phyloP scores from a whole-genome alignment of 2,888 invertebrate genomes.

The Protophormia terraenovae region DNA sequence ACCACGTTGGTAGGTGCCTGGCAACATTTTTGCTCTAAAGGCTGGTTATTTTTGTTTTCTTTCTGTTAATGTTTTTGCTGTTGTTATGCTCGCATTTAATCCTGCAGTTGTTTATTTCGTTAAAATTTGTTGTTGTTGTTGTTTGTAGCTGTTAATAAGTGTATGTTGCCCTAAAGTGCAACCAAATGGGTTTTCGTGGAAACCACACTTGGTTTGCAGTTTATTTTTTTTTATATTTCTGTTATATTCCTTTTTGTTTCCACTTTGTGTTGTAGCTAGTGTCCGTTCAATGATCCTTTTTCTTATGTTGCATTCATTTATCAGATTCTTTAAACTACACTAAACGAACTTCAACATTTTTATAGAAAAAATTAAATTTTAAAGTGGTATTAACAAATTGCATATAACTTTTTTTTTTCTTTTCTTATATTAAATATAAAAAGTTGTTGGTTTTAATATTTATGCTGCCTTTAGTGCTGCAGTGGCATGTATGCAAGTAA shows the following conservation, averaged over 20 bases:
- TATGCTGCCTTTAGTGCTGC: not conserved
- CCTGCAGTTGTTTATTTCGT: constrained; percentile 55
- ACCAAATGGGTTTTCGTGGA: constrained; percentile 59
- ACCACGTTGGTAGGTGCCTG: constrained; percentile 52
- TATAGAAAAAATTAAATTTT: constrained; percentile 69
- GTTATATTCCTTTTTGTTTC: constrained; percentile 2
- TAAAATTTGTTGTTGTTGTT: constrained; percentile 37
- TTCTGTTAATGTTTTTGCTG: constrained; percentile 8
- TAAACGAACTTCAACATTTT: constrained; percentile 55
- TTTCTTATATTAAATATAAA: constrained; percentile 13
- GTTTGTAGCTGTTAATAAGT: constrained; percentile 54
- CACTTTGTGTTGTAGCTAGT: not conserved
- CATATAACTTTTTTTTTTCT: constrained; percentile 61
- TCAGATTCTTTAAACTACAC: constrained; percentile 60
- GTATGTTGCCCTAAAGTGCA: constrained; percentile 65
- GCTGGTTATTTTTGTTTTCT: constrained; percentile 4
- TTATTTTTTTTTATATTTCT: constrained; percentile 10
- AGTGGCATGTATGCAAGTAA: not conserved
- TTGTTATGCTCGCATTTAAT: constrained; percentile 33
- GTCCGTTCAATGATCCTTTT: constrained; percentile 40
- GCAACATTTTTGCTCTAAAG: constrained; percentile 35
- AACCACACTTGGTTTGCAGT: constrained; percentile 55
- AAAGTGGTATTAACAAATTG: constrained; percentile 71
- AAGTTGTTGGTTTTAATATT: constrained; percentile 10
- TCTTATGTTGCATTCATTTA: constrained; percentile 47